Conservation (phyloP, 2,888 invertebrate genomes). For the Watsonalla binaria region DNA sequence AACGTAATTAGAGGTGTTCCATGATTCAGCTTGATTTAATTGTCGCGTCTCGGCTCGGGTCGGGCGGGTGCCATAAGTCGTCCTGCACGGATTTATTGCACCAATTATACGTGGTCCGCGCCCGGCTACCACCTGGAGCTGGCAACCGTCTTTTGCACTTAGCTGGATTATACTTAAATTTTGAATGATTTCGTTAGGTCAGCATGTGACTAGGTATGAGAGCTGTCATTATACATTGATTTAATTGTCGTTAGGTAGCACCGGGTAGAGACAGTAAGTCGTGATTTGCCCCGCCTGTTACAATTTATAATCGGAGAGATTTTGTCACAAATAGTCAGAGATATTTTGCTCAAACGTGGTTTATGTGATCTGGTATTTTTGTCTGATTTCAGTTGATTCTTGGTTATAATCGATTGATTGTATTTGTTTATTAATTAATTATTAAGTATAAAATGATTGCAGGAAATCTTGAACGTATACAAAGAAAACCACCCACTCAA, state of each 20-base stretch:
- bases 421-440: too few species aligned
- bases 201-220: conserved; percentile 16
- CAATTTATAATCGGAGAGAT: conserved; percentile 52
- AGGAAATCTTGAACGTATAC: too few species aligned
- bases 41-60: conserved; percentile 53
- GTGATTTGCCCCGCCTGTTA: conserved; percentile 34
- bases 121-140: conserved; percentile 46
- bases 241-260: conserved; percentile 41
- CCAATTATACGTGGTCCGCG: conserved; percentile 66
- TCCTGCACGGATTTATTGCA: conserved; percentile 61
- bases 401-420: too few species aligned
- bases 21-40: conserved; percentile 69
- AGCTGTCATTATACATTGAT: conserved; percentile 38
- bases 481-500: too few species aligned
- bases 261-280: conserved; percentile 41
- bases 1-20: conserved; percentile 56
- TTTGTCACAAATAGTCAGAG: conserved; percentile 27
- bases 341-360: too few species aligned
- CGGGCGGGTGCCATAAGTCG: conserved; percentile 50
- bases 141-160: conserved; percentile 40
- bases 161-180: conserved; percentile 33
- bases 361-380: too few species aligned
- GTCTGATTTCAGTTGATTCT: too few species aligned
- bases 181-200: not conserved
- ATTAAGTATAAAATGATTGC: too few species aligned